Base-by-base conservation (phyloP, 2,888 invertebrate genomes). In the Monopis laevigella region DNA sequence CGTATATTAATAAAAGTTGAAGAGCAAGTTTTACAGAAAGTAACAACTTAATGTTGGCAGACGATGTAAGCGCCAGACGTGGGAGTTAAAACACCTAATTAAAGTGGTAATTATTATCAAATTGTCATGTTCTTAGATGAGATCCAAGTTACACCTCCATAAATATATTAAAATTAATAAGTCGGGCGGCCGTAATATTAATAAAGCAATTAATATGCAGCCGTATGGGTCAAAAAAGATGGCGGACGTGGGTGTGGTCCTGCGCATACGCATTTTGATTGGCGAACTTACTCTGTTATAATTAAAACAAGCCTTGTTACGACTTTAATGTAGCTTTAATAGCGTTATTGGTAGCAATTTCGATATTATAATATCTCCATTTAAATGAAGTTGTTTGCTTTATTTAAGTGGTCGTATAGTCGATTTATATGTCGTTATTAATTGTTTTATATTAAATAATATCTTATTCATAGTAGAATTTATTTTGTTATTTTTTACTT, bases 201-300 rank as follows among this genome's bases (percentile, higher is more conserved):
- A 59, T 56, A 51, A 57, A 52, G 49, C 59, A 54, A 61, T 62
- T 63, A 62, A 56, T 58, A 58, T 62, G 68, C 67, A 57, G 61
- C 45, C 49, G 60, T 69, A 72, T 72, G 66, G 17, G 27, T 40
- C 55, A 40, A 48, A 46, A 17, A 73, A 72, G 56, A 78, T 77
- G 78, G 77, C 77, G 64, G 41, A 60, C 47, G 66, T 71, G 77
- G 78, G 78, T 55, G 78, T 69, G 73, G 66, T 55, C 49, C 45
- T 52, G 39, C 51, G 51, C 47, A 57, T 52, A 26, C 50, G 59
- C 44, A 48, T 53, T 58, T 60, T 61, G 65, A 78, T 78, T 77
- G 78, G 78, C 53, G 54, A 35, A 49, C 26, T 34, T 34, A 17
- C 44, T 45, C 52, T 51, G 46, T 18, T 50, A 46, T 26, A 19